Percentiles rank a stretch among this genome's conserved stretches.
Conservation (phyloP, 2,113 vertebrate genomes). For the Lanius collurio region DNA sequence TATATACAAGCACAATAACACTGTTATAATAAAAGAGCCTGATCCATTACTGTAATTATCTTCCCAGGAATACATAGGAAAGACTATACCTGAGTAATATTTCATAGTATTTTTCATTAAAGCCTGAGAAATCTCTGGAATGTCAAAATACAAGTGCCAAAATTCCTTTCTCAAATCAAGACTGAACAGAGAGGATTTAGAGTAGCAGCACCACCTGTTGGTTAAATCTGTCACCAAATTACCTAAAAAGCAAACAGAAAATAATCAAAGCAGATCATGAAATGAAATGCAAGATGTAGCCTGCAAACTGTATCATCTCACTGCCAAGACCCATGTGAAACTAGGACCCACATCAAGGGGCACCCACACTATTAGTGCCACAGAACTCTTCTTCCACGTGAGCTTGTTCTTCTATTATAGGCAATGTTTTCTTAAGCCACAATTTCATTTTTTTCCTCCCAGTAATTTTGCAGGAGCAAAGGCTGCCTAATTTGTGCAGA, state of each 20-base stretch:
- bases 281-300: not conserved
- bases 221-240: not conserved
- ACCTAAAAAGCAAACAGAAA: not conserved
- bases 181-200: not conserved
- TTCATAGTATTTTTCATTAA: slow-evolving; percentile 1
- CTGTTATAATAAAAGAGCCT: not conserved
- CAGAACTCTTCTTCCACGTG: not conserved
- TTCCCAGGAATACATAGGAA: slow-evolving; percentile 3
- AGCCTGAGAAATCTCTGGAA: not conserved
- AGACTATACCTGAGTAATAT: not conserved
- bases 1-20: not conserved
- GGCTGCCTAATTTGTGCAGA: not conserved
- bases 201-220: slow-evolving; percentile 41
- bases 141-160: not conserved
- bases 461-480: not conserved
- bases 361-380: no score
- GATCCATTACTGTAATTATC: slow-evolving; percentile 2
- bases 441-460: not conserved
- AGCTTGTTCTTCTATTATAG: not conserved
- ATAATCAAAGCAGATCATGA: not conserved
- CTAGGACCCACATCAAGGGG: not conserved
- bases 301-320: not conserved
- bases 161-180: not conserved
- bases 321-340: not conserved
- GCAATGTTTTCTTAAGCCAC: not conserved